A percentile compares a stretch with the other conserved stretches of the same genome.
These are phyloP conservation scores for Amniataba percoides DNA, from an alignment of 2,797 vertebrate genomes.

Conservation along the genomic window DNA sequence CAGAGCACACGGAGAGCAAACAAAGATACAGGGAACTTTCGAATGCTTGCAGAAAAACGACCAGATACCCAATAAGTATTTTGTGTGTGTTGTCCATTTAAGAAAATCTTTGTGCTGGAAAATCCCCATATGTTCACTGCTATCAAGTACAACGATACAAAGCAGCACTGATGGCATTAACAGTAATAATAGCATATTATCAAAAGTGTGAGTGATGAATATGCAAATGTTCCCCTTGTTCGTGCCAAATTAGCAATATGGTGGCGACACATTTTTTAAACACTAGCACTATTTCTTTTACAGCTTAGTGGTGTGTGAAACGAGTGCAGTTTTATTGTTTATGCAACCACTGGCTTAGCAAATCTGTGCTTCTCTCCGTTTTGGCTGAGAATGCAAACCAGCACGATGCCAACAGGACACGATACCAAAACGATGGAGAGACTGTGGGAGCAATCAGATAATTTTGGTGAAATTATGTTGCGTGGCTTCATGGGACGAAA, in stretches of 20 bases:
- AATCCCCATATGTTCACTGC: constrained; percentile 62
- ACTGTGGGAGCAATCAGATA: constrained; percentile 15
- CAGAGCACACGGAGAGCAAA: constrained; percentile 72
- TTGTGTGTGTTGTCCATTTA: constrained; percentile 54
- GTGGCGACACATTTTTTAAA: constrained; percentile 32
- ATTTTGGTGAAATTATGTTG: constrained; percentile 23
- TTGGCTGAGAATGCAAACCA: constrained; percentile 26
- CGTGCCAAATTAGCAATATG: constrained; percentile 55
- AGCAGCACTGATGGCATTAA: constrained; percentile 44
- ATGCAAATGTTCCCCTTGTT: constrained; percentile 52
- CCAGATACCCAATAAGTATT: constrained; percentile 40
- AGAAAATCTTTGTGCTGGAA: constrained; percentile 62
- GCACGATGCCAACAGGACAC: constrained; percentile 12
- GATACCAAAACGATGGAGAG: constrained; percentile 11
- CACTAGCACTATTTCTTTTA: constrained; percentile 18
- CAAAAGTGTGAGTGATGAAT: constrained; percentile 61
- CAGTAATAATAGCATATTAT: constrained; percentile 50
- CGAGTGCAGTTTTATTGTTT: constrained; percentile 39
- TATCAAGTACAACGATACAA: constrained; percentile 54
- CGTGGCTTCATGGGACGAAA: constrained; percentile 36
- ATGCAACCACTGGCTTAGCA: constrained; percentile 35
- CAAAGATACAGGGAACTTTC: constrained; percentile 71
- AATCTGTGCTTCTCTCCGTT: constrained; percentile 22
- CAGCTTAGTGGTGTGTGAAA: constrained; percentile 52
- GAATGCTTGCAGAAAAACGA: constrained; percentile 64